Evolutionary conservation across 2,888 invertebrate genomes (phyloP).

Genomic region (Drosophila pseudotalamancana): DNA sequence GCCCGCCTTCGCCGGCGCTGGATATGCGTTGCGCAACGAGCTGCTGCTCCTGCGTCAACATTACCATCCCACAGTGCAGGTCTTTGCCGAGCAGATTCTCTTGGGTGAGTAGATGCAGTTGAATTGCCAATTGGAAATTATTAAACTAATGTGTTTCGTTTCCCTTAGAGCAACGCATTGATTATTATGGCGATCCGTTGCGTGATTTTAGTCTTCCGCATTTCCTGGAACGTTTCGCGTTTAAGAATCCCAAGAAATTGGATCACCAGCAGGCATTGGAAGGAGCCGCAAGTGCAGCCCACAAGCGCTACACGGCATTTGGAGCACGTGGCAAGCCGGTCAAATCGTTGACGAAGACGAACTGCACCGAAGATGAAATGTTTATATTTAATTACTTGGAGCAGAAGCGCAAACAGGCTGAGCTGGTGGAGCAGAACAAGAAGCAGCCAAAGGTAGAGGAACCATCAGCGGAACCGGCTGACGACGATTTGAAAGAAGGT

Average conservation of each 20-base stretch:
- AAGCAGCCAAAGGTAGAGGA: constrained; percentile 80
- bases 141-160: not conserved
- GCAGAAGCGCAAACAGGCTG: constrained; percentile 84
- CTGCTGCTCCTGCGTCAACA: constrained; percentile 89
- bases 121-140: too few species aligned
- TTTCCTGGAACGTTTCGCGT: constrained; percentile 97
- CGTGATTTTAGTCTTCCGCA: constrained; percentile 95
- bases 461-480: constrained; percentile 77
- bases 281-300: constrained; percentile 79
- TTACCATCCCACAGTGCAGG: constrained; percentile 95
- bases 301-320: constrained; percentile 88
- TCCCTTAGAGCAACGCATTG: constrained; percentile 88
- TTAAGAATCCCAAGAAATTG: constrained; percentile 94
- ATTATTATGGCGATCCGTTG: constrained; percentile 96
- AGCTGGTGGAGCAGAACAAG: constrained; percentile 49
- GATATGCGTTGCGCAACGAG: constrained; percentile 90
- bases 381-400: constrained; percentile 87
- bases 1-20: constrained; percentile 93
- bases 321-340: constrained; percentile 90
- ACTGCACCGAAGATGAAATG: constrained; percentile 95
- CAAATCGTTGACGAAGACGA: constrained; percentile 88
- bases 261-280: constrained; percentile 83
- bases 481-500: constrained; percentile 86
- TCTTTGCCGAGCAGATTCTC: constrained; percentile 93
- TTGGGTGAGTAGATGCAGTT: constrained; percentile 85